Percentiles rank a stretch among this genome's conserved stretches.
These are phyloP conservation scores for Macrosoma leucophasiata DNA, from an alignment of 2,888 invertebrate species.

Conservation along the genomic window DNA sequence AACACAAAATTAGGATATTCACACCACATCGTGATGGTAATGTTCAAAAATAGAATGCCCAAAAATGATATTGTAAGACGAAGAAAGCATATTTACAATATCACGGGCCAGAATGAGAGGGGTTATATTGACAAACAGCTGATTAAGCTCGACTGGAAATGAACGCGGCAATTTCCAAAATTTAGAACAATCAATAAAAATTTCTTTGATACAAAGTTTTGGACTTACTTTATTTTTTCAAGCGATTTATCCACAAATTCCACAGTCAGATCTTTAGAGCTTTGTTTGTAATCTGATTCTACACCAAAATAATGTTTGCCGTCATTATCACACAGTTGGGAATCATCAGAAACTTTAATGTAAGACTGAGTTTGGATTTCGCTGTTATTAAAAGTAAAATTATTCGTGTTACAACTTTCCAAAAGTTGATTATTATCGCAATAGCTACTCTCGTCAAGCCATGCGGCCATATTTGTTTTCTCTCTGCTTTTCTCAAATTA, in stretches of 20 bases:
- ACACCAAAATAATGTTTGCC: no score
- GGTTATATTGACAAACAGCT: conserved; percentile 69
- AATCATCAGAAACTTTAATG: conserved; percentile 26
- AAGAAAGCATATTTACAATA: conserved; percentile 46
- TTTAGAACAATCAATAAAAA: no score
- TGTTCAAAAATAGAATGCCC: conserved; percentile 74
- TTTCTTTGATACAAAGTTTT: no score
- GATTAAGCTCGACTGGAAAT: conserved; percentile 38
- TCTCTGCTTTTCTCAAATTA: no score
- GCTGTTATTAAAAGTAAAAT: no score
- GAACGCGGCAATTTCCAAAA: conserved; percentile 20
- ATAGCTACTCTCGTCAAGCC: conserved; percentile 47
- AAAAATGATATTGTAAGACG: conserved; percentile 63
- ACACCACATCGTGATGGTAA: conserved; percentile 70
- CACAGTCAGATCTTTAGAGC: no score
- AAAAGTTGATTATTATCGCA: no score
- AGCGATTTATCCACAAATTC: no score
- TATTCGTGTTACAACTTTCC: no score
- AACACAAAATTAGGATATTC: conserved; percentile 62
- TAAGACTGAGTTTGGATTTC: conserved; percentile 19
- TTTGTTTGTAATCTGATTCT: no score
- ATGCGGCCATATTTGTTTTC: conserved; percentile 64
- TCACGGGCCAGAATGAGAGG: conserved; percentile 48
- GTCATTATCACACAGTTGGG: conserved; percentile 28
- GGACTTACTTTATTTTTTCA: no score